These are phyloP conservation scores for Epizoanthus illoricatus DNA, from an alignment of 92 coral and sea anemone genomes.

Conservation along the genomic window DNA sequence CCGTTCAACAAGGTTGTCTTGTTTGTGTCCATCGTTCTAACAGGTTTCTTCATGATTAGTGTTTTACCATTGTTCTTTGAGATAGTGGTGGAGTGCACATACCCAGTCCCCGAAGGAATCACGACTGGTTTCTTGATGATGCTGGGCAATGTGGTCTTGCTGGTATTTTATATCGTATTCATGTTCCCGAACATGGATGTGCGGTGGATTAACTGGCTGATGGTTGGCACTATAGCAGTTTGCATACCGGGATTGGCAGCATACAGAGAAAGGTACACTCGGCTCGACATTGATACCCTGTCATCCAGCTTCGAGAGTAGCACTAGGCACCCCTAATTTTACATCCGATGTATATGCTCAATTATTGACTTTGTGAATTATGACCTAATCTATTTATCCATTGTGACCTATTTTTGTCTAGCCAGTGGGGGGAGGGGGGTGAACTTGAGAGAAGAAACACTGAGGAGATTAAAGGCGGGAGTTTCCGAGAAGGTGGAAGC, in stretches of 20 bases:
- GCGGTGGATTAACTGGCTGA: slow-evolving; percentile 80
- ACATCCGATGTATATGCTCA: too few species aligned
- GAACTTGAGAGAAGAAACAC: too few species aligned
- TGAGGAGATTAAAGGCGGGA: too few species aligned
- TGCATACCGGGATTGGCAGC: slow-evolving; percentile 63
- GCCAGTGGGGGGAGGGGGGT: too few species aligned
- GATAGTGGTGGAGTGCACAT: slow-evolving; percentile 67
- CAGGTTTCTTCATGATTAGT: slow-evolving; percentile 64
- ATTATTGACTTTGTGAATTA: too few species aligned
- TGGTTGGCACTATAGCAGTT: slow-evolving; percentile 48
- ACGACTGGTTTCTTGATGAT: slow-evolving; percentile 56
- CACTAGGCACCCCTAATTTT: too few species aligned
- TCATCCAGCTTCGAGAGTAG: neutral
- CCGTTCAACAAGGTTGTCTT: slow-evolving; percentile 66
- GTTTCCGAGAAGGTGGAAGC: too few species aligned
- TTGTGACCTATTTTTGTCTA: too few species aligned
- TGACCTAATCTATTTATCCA: too few species aligned
- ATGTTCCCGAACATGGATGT: slow-evolving; percentile 76
- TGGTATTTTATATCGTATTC: slow-evolving; percentile 56
- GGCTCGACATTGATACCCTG: slow-evolving; percentile 60
- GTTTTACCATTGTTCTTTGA: slow-evolving; percentile 70
- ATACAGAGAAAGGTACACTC: slow-evolving; percentile 56
- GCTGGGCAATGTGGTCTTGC: slow-evolving; percentile 47
- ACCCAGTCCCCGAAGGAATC: slow-evolving; percentile 67
- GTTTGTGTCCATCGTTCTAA: slow-evolving; percentile 54